Evolutionary conservation across 2,888 invertebrate genomes (phyloP), one percentile per base, ranked within the genome.

Genomic region (Perizoma flavofasciatum): DNA sequence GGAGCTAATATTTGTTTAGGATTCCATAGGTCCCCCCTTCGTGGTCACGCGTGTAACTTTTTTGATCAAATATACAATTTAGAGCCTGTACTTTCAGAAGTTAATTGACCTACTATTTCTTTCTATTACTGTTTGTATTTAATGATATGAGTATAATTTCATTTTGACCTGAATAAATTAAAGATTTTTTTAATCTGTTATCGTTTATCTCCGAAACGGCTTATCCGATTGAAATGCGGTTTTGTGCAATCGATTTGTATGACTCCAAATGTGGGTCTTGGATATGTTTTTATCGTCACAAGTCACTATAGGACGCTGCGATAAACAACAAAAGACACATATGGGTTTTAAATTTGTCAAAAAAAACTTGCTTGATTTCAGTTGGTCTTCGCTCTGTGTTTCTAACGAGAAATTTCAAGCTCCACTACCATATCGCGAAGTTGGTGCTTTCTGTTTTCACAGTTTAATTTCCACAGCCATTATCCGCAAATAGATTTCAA

Each of bases 341-440:
- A n/a, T 22, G 22, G 22, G 22, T 22, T 22, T 22, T 22, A 22
- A 22, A 22, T 2, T 22, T 22, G 22, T 22, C n/a, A n/a, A n/a
- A 22, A 22, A 22, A 22, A 22, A 22, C 22, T 22, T 3, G 3
- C 3, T 71, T 69, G 67, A 65, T 62, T 66, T 59, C 63, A 53
- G 63, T 67, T 68, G 59, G 62, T 59, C 70, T 63, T 66, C 67
- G 69, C 69, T 73, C 73, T 76, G 75, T 79, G 72, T 67, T 65
- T 57, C 66, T 74, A 74, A 77, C 74, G 72, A 77, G 77, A 74
- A 76, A 77, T 79, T 77, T 72, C 66, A 73, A 73, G 71, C 71
- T 70, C 67, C 64, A 71, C 72, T 72, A 71, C 67, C 68, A 71
- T 74, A 72, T 66, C 65, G 63, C 59, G 54, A 60, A 54, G 45